Conservation (phyloP, 2,113 vertebrate genomes). For the Anguilla japonica region DNA sequence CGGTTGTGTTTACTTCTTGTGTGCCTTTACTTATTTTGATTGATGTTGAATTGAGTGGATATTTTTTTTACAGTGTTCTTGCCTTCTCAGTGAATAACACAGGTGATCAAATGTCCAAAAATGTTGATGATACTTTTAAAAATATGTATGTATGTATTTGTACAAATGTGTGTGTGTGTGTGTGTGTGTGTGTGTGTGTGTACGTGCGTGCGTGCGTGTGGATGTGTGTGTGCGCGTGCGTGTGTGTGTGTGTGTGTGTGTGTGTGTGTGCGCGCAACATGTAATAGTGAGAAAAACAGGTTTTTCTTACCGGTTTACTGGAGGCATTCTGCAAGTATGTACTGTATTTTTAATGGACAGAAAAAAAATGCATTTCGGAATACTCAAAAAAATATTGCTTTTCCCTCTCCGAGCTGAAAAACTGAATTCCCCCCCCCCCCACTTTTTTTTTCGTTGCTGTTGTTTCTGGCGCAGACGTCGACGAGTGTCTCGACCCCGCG, state of each 20-base stretch:
- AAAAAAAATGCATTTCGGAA: not conserved
- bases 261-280: not conserved
- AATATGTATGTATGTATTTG: not conserved
- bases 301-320: not conserved
- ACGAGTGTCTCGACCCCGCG: conserved; percentile 67
- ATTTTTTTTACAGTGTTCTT: not conserved
- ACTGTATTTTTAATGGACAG: not conserved
- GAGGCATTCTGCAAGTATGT: not conserved
- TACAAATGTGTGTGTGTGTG: not conserved
- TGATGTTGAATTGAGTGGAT: not conserved
- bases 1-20: not conserved
- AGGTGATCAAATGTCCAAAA: too few relatives aligned
- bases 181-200: not conserved
- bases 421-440: not conserved
- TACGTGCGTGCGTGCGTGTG: not conserved
- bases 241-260: not conserved
- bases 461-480: conserved; percentile 62
- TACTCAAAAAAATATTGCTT: not conserved
- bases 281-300: not conserved
- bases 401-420: not conserved
- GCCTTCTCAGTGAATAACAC: too few relatives aligned
- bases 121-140: not conserved
- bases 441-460: not conserved
- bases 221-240: not conserved
- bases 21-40: not conserved